Base-by-base conservation (phyloP, 1,140 invertebrate species). In the Formica exsecta region DNA sequence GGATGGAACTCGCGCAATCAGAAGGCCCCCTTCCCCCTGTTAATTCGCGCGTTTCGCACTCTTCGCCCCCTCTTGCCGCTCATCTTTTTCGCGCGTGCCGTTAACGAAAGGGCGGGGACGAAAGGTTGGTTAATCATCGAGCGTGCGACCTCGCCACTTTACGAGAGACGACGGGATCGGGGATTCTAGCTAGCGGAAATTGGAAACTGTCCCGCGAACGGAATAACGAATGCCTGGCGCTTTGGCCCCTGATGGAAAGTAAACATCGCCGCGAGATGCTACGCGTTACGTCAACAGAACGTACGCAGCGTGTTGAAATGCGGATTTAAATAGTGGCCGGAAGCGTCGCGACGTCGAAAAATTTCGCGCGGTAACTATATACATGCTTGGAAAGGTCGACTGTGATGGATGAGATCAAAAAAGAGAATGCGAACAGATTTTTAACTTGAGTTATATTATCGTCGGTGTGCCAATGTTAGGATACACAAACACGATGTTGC, bases 131-230 rank as follows among this genome's bases (percentile, higher is more conserved):
- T 90, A 91, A 88, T 91, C 89, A 91, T 81, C 68, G 79, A 51
- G 51, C 61, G 29, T 70, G 62, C 25, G 44, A 68, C 76, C 19
- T 44, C 13, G 36, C 59, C 32, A 41, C 32, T 44, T 65, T 44
- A 59, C 68, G 32, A 44, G 61, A 84, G 44, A 51, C 16, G 51
- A 9, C 48, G 38, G 13, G 32, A 41, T 32, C 32, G 57, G 85
- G 74, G 89, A 88, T 89, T 74, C 59, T 9, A 68, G 61, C 62
- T 70, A 38, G 38, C 89, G 89, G 89, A 90, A 90, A 90, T 90
- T 90, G 89, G 89, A 90, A 90, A 80, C 89, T 83, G 89, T 51
- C 66, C 62, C 89, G 86, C 87, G 89, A 90, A 90, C 80, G 75
- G 89, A 90, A 90, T 90, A 89, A 86, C 89, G 86, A 90, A 88